Conservation (phyloP, 2,888 invertebrate genomes). For the Athalia cordata region DNA sequence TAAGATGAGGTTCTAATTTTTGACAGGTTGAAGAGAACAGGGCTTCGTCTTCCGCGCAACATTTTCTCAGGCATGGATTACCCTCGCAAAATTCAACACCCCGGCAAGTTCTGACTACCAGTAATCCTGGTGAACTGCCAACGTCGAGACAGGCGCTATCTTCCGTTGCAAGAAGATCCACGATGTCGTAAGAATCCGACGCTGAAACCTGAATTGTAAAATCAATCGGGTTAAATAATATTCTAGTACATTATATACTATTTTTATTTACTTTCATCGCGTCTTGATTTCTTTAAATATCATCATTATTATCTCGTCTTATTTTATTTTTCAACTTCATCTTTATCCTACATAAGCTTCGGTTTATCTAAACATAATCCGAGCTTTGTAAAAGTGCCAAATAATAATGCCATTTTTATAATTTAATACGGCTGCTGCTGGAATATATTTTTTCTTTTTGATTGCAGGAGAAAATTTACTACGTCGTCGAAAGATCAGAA, state of each 20-base stretch:
- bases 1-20: conserved; percentile 29
- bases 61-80: conserved; percentile 69
- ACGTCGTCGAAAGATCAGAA: too few species aligned
- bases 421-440: too few species aligned
- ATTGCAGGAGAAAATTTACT: too few species aligned
- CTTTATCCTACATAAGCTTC: too few species aligned
- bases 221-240: neutral
- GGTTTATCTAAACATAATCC: too few species aligned
- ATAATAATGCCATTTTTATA: too few species aligned
- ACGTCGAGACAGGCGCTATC: conserved; percentile 64
- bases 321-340: too few species aligned
- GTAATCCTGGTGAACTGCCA: conserved; percentile 36
- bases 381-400: too few species aligned
- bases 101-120: conserved; percentile 58
- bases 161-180: conserved; percentile 44
- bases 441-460: too few species aligned
- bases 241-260: neutral
- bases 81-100: conserved; percentile 54
- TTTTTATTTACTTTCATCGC: neutral
- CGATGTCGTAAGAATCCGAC: conserved; percentile 26
- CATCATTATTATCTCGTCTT: too few species aligned
- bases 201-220: conserved; percentile 49
- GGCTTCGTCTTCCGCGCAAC: conserved; percentile 66
- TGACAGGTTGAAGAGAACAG: conserved; percentile 45
- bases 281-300: neutral